Evolutionary conservation across 2,797 vertebrate genomes (phyloP), one percentile per base, ranked within the genome.

Genomic region (Enteromius trimaculatus): DNA sequence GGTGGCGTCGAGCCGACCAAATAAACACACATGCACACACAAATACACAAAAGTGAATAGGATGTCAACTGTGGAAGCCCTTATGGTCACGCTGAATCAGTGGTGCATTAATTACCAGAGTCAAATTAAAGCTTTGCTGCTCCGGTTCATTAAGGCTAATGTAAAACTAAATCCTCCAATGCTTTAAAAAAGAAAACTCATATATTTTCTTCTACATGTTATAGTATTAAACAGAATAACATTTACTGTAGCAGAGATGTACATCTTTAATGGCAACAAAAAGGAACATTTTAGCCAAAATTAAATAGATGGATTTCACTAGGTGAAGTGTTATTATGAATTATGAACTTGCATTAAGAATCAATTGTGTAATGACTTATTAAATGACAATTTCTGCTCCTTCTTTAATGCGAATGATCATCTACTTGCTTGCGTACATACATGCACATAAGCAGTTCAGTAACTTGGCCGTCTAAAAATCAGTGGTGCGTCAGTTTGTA

Each of bases 61-160:
- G 71, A 70, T 79, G 74, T 79, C 68, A 75, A 47, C 31, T 72
- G 58, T 34, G 60, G 39, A 79, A 64, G 75, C 42, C 37, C 69
- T 77, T 55, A 51, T 75, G 76, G 47, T 39, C 60, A 72, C 53
- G 47, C 68, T 4, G 44, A 14, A 58, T 77, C 51, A 85, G 49
- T 47, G 21, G 31, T 68, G 64, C 37, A 60, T 66, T 71, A 74
- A 80, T 85, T 72, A 81, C 51, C 13, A 10, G 8, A 78, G 58
- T 68, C 75, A 65, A 47, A 85, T 74, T 58, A 79, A 60, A 65
- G n/a, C 58, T 58, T 44, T 47, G 51, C 72, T 71, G 26, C 39
- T 55, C 8, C 17, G 55, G 14, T 19, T 44, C 10, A 51, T 51
- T 65, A 62, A 74, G 51, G 31, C 1, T 47, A 51, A 74, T 51